These are phyloP conservation scores for Cherax quadricarinatus DNA, from an alignment of 1,140 invertebrate species.

Conservation along the genomic window DNA sequence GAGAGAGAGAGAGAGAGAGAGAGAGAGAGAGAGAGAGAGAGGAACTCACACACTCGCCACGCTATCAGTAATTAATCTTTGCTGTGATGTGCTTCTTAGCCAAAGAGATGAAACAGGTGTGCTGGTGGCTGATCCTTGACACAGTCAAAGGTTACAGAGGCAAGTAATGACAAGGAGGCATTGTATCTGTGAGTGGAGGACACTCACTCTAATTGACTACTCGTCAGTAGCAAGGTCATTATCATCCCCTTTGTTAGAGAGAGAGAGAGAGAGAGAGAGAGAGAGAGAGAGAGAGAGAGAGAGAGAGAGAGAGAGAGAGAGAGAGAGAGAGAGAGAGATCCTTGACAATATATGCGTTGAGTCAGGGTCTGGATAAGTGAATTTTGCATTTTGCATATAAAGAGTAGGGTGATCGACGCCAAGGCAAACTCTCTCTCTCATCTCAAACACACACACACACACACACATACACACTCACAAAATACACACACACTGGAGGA, in stretches of 20 bases:
- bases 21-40: neutral
- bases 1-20: too few relatives aligned
- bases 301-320: neutral
- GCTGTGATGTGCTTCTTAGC: neutral
- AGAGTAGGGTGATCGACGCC: neutral
- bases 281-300: conserved; percentile 5
- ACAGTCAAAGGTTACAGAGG: neutral
- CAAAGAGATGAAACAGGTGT: neutral
- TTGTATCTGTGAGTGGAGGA: neutral
- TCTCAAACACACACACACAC: too few relatives aligned
- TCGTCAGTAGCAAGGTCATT: neutral
- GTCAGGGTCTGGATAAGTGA: neutral
- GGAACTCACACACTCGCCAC: too few relatives aligned
- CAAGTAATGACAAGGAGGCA: neutral
- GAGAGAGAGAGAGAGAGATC: neutral
- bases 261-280: conserved; percentile 5
- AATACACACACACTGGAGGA: too few relatives aligned
- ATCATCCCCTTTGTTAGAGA: neutral
- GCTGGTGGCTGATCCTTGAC: neutral
- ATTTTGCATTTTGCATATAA: neutral
- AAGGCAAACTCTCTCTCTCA: neutral
- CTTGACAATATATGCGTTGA: too few relatives aligned
- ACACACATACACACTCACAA: too few relatives aligned
- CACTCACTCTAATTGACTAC: neutral
- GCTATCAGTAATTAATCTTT: neutral